Evolutionary conservation across 2,113 vertebrate species (phyloP).

Genomic region (Rissa tridactyla): DNA sequence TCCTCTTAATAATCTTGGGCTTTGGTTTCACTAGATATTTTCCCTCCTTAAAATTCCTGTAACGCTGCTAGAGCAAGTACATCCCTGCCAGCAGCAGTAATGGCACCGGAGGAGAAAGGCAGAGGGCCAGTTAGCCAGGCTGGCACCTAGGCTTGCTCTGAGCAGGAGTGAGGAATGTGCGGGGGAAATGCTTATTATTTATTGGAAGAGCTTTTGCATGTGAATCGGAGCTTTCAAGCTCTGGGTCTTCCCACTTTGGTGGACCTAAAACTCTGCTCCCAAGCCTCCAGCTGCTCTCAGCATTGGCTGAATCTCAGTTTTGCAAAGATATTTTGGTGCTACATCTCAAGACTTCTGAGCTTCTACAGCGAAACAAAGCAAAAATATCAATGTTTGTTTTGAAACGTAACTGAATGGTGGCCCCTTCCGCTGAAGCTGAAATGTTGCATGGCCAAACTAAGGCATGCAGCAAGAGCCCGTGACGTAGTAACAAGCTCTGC

Average conservation of each 20-base stretch:
- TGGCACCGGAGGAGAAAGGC: not conserved
- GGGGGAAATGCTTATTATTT: not conserved
- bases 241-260: not conserved
- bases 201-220: not conserved
- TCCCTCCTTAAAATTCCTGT: not conserved
- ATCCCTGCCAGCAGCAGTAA: not conserved
- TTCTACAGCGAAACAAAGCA: not conserved
- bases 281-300: not conserved
- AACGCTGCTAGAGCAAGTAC: not conserved
- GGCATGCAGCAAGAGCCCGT: fast-evolving
- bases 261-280: not conserved
- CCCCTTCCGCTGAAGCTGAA: not conserved
- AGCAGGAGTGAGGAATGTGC: not conserved
- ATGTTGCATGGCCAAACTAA: not conserved
- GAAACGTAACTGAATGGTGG: fast-evolving
- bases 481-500: not conserved
- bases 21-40: constrained; percentile 11
- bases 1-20: constrained; percentile 2
- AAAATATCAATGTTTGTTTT: not conserved
- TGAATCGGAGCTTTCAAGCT: not conserved
- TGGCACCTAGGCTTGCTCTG: not conserved
- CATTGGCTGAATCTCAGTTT: not conserved
- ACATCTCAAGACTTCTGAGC: not conserved
- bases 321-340: not conserved
- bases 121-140: not conserved